Conservation (phyloP, 2,888 invertebrate species). For the Abscondita cerata region DNA sequence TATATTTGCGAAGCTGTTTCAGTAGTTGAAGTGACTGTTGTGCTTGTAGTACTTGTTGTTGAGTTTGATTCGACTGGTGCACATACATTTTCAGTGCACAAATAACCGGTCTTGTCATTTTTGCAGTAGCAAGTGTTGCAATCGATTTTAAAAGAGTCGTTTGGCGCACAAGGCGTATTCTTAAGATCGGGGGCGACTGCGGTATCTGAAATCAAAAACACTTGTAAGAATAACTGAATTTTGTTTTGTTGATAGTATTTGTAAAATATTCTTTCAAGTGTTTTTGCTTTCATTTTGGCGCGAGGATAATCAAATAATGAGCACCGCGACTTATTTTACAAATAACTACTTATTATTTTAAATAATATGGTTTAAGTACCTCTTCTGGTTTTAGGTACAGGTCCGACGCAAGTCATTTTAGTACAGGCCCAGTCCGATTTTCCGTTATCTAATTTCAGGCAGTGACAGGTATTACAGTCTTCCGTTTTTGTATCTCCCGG, state of each 20-base stretch:
- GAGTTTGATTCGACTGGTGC: conserved; percentile 34
- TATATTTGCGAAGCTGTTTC: too few species aligned
- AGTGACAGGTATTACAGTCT: conserved; percentile 31
- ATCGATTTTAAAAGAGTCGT: conserved; percentile 63
- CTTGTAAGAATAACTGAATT: conserved; percentile 30
- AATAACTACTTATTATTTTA: conserved; percentile 32
- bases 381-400: too few species aligned
- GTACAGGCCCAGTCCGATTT: conserved; percentile 19
- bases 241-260: conserved; percentile 34
- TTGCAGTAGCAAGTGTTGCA: conserved; percentile 68
- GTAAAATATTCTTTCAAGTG: conserved; percentile 35
- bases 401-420: neutral
- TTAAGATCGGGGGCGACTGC: conserved; percentile 48
- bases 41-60: neutral
- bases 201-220: conserved; percentile 43
- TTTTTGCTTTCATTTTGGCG: conserved; percentile 22
- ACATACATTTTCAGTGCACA: conserved; percentile 63
- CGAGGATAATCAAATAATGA: too few species aligned
- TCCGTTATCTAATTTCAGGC: conserved; percentile 46
- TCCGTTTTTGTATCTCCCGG: conserved; percentile 11
- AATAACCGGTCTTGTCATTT: conserved; percentile 62
- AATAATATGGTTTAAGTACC: too few species aligned
- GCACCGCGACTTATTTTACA: conserved; percentile 34
- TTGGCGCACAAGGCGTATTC: conserved; percentile 60
- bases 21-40: neutral